Base-by-base conservation (phyloP, 2,797 vertebrate species). In the Hydrophis major region DNA sequence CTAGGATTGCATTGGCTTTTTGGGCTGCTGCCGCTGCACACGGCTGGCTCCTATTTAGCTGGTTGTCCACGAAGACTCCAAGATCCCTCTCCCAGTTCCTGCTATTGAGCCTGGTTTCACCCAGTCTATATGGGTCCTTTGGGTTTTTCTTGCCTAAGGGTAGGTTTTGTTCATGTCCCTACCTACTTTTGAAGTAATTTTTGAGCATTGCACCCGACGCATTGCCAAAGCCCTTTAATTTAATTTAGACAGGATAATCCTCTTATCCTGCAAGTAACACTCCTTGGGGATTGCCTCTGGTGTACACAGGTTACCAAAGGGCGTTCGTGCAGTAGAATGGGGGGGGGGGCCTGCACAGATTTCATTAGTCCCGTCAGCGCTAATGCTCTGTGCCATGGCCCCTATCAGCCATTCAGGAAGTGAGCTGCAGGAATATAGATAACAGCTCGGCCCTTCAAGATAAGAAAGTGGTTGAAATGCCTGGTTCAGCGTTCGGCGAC, bases 381-480 rank as follows among this genome's bases (percentile, higher is more conserved):
- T 63, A 56, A 13, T 28, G 2, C 28, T 0, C 0, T 96, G 56
- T 16, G 92, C 56, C 88, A 91, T 61, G 66, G 94, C 96, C 97
- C 95, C 96, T 97, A 98, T 98, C 98, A 95, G 95, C 93, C 92
- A 92, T 91, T 96, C 98, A 98, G 98, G 98, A 99, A 98, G 98
- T 97, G 95, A 96, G 95, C 96, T 95, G 96, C 95, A 10, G 89
- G 94, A 95, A 88, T 94, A 91, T 50, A 94, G 96, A 97, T 95
- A 96, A 61, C 91, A 86, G 95, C 93, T 86, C 87, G 94, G 95
- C 94, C 1, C 92, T 28, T 94, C 89, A 95, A 95, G 97, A 98
- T 98, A 98, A 97, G 95, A 90, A 94, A 95, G 90, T 93, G 96
- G 94, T 92, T 95, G 96, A 95, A 97, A 97, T 97, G 97, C 97